A percentile compares a stretch with the other conserved stretches of the same genome.
These are phyloP conservation scores for Orthosia cruda DNA, from an alignment of 2,888 invertebrate genomes.

Conservation along the genomic window DNA sequence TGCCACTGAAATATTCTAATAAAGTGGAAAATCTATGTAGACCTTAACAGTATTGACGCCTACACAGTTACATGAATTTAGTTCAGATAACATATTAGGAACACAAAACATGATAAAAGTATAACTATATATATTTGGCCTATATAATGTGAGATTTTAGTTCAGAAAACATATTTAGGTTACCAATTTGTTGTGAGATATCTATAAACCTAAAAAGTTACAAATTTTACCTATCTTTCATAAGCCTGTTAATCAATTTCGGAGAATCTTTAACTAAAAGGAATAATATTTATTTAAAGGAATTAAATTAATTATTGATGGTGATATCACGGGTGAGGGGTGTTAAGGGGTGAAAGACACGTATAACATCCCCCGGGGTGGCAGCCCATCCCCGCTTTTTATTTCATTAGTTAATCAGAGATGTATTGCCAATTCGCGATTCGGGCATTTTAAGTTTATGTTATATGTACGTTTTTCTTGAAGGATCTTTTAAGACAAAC, in stretches of 20 bases:
- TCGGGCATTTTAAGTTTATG: not conserved
- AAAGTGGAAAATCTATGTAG: not conserved
- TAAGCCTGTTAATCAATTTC: conserved; percentile 27
- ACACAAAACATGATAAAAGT: no score
- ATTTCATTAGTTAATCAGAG: conserved; percentile 49
- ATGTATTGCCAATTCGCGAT: conserved; percentile 10
- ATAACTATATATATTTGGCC: no score
- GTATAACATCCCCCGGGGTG: conserved; percentile 39
- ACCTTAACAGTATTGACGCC: not conserved
- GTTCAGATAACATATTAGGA: not conserved
- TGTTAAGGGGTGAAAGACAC: conserved; percentile 38
- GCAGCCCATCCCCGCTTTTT: conserved; percentile 9
- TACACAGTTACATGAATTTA: not conserved
- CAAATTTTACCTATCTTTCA: not conserved
- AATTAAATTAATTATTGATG: conserved; percentile 57
- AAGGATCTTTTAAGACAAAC: no score
- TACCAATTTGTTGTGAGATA: no score
- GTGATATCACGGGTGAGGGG: conserved; percentile 12
- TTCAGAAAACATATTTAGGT: no score
- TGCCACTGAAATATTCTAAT: conserved; percentile 7
- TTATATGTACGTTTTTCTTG: not conserved
- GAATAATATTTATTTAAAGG: conserved; percentile 50
- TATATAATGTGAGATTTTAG: not conserved
- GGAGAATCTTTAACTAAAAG: conserved; percentile 11
- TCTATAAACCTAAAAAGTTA: not conserved